Conservation (phyloP, 1,140 invertebrate genomes). For the Acromyrmex heyeri region DNA sequence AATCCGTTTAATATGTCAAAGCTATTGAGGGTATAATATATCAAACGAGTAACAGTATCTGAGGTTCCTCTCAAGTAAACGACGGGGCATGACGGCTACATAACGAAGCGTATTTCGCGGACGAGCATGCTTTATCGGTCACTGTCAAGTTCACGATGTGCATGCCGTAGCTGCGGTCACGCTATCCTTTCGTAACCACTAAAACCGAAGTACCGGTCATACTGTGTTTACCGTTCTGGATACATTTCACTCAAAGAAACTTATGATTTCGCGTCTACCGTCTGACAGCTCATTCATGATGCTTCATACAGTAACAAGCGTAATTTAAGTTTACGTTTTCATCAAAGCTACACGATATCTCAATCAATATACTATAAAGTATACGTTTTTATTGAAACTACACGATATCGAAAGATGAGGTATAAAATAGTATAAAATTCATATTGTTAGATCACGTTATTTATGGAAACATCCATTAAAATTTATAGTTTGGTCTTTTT, state of each 20-base stretch:
- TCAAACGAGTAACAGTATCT: conserved; percentile 40
- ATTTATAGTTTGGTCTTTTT: not conserved
- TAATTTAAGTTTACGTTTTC: conserved; percentile 34
- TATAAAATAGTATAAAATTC: not conserved
- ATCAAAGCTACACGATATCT: not conserved
- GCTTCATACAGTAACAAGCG: conserved; percentile 16
- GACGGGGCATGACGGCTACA: conserved; percentile 33
- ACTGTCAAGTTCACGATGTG: conserved; percentile 68
- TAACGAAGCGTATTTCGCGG: conserved; percentile 59
- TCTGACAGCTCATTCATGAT: conserved; percentile 53
- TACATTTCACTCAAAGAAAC: conserved; percentile 43
- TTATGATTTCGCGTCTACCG: conserved; percentile 38
- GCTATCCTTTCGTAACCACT: conserved; percentile 59
- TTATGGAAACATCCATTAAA: not conserved
- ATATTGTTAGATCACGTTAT: not conserved
- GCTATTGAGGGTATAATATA: conserved; percentile 8
- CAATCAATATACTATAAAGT: not conserved
- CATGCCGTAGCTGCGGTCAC: conserved; percentile 59
- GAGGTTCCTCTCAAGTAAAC: conserved; percentile 30
- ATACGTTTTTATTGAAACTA: not conserved
- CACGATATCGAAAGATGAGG: not conserved
- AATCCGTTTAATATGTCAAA: conserved; percentile 39
- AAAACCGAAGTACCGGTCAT: conserved; percentile 26
- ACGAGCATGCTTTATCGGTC: conserved; percentile 66
- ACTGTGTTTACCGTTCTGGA: conserved; percentile 33